Conservation (phyloP, 2,797 vertebrate genomes). For the Hemitrygon akajei region DNA sequence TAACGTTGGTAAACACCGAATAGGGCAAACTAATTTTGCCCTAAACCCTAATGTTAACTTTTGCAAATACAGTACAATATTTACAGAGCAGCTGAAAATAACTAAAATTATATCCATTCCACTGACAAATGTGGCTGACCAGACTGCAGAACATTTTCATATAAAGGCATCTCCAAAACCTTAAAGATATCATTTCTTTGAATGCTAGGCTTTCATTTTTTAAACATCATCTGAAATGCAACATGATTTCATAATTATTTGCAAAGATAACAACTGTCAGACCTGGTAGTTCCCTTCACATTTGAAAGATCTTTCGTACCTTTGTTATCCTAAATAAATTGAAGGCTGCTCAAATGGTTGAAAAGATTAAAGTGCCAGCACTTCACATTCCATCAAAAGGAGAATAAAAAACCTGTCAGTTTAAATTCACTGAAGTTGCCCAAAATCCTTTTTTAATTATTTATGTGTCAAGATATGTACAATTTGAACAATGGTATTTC, state of each 20-base stretch:
- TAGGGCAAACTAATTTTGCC: slow-evolving; percentile 47
- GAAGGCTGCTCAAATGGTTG: slow-evolving; percentile 42
- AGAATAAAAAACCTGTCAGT: slow-evolving; percentile 45
- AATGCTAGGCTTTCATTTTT: slow-evolving; percentile 28
- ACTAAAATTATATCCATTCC: slow-evolving; percentile 56
- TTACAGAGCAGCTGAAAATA: slow-evolving; percentile 60
- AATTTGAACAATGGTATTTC: slow-evolving; percentile 50
- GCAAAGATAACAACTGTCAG: slow-evolving; percentile 37
- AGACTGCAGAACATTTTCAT: slow-evolving; percentile 33
- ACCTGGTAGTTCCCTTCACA: slow-evolving; percentile 37
- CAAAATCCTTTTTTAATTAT: slow-evolving; percentile 43
- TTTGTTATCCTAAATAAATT: slow-evolving; percentile 44
- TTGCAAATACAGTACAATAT: slow-evolving; percentile 70
- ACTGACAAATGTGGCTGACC: slow-evolving; percentile 56
- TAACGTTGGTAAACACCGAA: slow-evolving; percentile 52
- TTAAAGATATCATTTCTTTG: slow-evolving; percentile 40
- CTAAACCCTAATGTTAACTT: slow-evolving; percentile 64
- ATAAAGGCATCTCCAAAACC: slow-evolving; percentile 43
- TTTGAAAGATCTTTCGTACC: slow-evolving; percentile 53
- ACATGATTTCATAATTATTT: slow-evolving; percentile 39
- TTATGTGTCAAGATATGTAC: slow-evolving; percentile 54
- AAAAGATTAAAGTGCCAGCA: slow-evolving; percentile 78
- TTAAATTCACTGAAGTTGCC: slow-evolving; percentile 38
- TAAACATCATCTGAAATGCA: slow-evolving; percentile 41
- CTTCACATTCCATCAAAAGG: slow-evolving; percentile 50